Evolutionary conservation across 2,888 invertebrate genomes (phyloP).

Genomic region (Cerceris ruficornis): DNA sequence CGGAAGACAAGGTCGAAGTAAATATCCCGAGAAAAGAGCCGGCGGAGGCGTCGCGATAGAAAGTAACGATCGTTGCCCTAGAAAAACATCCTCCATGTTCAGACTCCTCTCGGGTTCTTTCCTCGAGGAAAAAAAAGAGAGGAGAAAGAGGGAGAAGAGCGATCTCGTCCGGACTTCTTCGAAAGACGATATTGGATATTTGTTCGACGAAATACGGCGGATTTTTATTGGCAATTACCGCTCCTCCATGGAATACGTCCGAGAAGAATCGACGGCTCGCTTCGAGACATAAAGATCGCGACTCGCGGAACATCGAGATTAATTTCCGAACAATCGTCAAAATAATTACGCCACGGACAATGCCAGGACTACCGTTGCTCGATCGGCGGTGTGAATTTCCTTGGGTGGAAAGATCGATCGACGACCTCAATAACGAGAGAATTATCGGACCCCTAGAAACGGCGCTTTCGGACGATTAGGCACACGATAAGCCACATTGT

Average conservation of each 20-base stretch:
- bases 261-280: not conserved
- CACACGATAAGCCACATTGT: slow-evolving; percentile 46
- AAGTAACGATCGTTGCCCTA: slow-evolving; percentile 61
- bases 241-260: slow-evolving; percentile 1
- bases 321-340: no score
- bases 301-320: no score
- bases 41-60: slow-evolving; percentile 49
- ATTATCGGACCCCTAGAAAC: slow-evolving; percentile 24
- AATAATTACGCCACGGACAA: no score
- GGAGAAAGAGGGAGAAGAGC: not conserved
- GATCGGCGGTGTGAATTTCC: slow-evolving; percentile 8
- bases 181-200: slow-evolving; percentile 25
- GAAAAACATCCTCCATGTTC: slow-evolving; percentile 52
- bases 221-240: slow-evolving; percentile 53
- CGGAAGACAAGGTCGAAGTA: slow-evolving; percentile 55
- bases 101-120: slow-evolving; percentile 19
- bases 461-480: slow-evolving; percentile 43
- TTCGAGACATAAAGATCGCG: not conserved
- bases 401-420: slow-evolving; percentile 36
- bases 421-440: slow-evolving; percentile 45
- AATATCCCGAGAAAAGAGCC: slow-evolving; percentile 49
- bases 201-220: slow-evolving; percentile 32
- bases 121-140: not conserved
- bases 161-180: not conserved
- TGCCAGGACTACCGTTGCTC: not conserved